phyloP scores from a whole-genome alignment of 2,797 vertebrate species.

The Clarias fuscus region DNA sequence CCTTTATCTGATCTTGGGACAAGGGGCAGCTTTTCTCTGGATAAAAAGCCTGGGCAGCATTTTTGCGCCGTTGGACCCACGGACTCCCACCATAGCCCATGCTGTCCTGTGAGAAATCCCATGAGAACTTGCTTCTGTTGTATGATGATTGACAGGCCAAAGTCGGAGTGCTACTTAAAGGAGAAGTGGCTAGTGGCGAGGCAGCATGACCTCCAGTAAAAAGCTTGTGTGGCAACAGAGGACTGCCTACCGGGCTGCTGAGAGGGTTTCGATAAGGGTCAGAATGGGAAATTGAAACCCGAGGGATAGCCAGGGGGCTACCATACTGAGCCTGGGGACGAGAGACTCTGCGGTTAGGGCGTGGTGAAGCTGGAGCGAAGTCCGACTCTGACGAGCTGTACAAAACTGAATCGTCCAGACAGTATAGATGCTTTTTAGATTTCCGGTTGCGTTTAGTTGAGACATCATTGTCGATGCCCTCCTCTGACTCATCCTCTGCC shows the following conservation, averaged over 20 bases:
- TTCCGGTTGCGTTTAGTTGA: conserved; percentile 34
- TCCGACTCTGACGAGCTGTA: conserved; percentile 50
- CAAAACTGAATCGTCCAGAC: conserved; percentile 55
- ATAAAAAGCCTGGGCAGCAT: conserved; percentile 47
- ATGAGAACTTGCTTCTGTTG: conserved; percentile 45
- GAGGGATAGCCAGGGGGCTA: conserved; percentile 54
- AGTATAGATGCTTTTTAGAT: conserved; percentile 19
- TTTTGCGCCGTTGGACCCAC: conserved; percentile 66
- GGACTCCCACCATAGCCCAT: conserved; percentile 50
- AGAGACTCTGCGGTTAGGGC: conserved; percentile 56
- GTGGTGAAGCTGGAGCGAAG: conserved; percentile 39
- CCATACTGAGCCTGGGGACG: conserved; percentile 49
- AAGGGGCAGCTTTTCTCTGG: neutral
- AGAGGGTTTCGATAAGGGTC: conserved; percentile 54
- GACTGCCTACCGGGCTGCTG: conserved; percentile 51
- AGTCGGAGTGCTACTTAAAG: conserved; percentile 50
- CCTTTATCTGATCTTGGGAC: neutral
- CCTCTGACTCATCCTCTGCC: conserved; percentile 52
- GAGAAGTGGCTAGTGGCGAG: conserved; percentile 40
- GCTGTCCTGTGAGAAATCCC: conserved; percentile 50
- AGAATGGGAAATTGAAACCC: conserved; percentile 31
- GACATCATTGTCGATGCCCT: conserved; percentile 10
- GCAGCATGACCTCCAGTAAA: conserved; percentile 40
- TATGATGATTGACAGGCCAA: conserved; percentile 21
- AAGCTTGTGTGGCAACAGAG: conserved; percentile 53